phyloP scores from a whole-genome alignment of 2,888 invertebrate species.

The Trachelus stipa region DNA sequence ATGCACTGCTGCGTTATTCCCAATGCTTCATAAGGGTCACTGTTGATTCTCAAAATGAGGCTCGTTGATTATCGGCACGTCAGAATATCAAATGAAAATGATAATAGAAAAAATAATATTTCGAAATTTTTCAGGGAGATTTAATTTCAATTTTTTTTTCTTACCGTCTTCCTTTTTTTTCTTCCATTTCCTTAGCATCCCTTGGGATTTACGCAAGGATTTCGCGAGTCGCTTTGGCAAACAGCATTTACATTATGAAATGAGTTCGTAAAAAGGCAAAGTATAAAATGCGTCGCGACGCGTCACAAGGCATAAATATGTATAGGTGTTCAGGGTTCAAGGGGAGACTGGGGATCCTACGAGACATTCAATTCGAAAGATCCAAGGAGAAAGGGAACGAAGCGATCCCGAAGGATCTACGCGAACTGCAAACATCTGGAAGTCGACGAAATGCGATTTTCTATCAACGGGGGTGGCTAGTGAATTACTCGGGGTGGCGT shows the following conservation, averaged over 20 bases:
- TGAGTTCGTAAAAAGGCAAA: conserved; percentile 56
- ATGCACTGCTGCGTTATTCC: no score
- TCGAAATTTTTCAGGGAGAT: no score
- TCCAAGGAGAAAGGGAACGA: conserved; percentile 23
- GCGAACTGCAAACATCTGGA: conserved; percentile 35
- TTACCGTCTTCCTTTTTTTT: background rate
- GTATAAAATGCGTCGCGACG: conserved; percentile 36
- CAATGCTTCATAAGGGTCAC: no score
- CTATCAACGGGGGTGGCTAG: conserved; percentile 28
- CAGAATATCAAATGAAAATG: no score
- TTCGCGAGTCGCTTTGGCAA: conserved; percentile 40
- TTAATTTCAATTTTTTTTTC: no score
- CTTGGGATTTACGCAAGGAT: conserved; percentile 8
- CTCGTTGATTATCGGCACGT: no score
- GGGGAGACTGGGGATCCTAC: conserved; percentile 16
- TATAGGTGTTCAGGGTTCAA: conserved; percentile 29
- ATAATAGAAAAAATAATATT: no score
- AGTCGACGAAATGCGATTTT: conserved; percentile 44
- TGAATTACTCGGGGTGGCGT: conserved; percentile 41
- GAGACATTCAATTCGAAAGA: conserved; percentile 25
- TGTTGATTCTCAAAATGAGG: no score
- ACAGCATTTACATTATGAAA: conserved; percentile 63
- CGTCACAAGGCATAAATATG: conserved; percentile 43
- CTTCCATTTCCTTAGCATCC: background rate
- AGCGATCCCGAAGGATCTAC: conserved; percentile 16